phyloP scores from a whole-genome alignment of 2,888 invertebrate species.

The Alviniconcha strummeri region DNA sequence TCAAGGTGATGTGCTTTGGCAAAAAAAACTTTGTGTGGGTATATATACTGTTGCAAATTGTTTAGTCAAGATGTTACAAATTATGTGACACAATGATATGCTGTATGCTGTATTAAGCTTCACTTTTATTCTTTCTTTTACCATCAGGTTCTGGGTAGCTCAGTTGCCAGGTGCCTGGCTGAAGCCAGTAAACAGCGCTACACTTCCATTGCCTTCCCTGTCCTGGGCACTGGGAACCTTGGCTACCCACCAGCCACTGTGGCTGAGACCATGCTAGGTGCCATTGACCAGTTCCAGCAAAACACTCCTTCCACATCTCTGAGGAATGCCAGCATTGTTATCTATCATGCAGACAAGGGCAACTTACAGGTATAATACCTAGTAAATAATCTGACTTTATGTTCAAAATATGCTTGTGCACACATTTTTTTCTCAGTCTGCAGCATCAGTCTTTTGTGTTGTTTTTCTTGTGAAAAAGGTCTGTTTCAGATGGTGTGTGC shows the following conservation, averaged over 20 bases:
- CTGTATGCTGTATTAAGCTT: background rate
- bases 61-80: too few species aligned
- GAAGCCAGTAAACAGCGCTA: constrained; percentile 46
- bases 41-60: too few species aligned
- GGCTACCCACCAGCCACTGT: constrained; percentile 56
- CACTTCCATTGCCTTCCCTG: constrained; percentile 60
- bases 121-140: background rate
- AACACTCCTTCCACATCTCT: constrained; percentile 45
- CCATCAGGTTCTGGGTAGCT: constrained; percentile 44
- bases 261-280: constrained; percentile 54
- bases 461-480: too few species aligned
- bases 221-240: constrained; percentile 63
- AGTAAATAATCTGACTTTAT: background rate
- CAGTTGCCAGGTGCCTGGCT: constrained; percentile 51
- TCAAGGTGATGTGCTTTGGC: background rate
- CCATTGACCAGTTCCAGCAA: constrained; percentile 51
- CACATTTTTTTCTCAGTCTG: too few species aligned
- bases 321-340: constrained; percentile 50
- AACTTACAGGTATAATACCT: constrained; percentile 42
- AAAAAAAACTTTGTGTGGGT: too few species aligned
- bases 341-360: constrained; percentile 49
- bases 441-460: too few species aligned
- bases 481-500: too few species aligned
- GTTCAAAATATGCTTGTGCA: too few species aligned
- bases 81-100: background rate